Evolutionary conservation across 1,140 invertebrate genomes (phyloP).

Genomic region (Pemphigus obesinymphae): DNA sequence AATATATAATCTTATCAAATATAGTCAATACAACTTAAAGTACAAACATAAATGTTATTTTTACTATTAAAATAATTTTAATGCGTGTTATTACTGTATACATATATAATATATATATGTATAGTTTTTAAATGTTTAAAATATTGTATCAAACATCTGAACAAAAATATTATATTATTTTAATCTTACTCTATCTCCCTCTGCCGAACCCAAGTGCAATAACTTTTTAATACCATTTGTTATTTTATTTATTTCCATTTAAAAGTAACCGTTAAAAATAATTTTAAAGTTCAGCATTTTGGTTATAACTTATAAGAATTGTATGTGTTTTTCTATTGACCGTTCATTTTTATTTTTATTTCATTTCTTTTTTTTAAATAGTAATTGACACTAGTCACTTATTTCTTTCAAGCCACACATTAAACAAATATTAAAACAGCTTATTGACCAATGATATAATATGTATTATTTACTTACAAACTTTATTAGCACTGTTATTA

Average conservation of each 20-base stretch:
- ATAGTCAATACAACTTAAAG: constrained; percentile 40
- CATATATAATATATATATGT: too few species aligned
- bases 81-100: constrained; percentile 22
- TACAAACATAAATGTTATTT: constrained; percentile 40
- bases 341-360: background rate
- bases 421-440: background rate
- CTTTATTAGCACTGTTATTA: constrained; percentile 19
- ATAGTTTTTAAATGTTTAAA: constrained; percentile 26
- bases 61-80: constrained; percentile 23
- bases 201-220: constrained; percentile 25
- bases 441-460: constrained; percentile 5
- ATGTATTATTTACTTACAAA: background rate
- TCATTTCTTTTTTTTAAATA: background rate
- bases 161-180: background rate
- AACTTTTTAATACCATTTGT: background rate
- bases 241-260: background rate
- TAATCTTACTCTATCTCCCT: background rate
- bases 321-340: background rate
- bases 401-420: background rate
- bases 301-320: background rate
- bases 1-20: constrained; percentile 15
- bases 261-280: background rate
- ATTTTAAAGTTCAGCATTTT: constrained; percentile 1
- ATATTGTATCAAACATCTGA: background rate
- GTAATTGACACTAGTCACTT: background rate